Conservation (phyloP, 1,140 invertebrate species). For the Prorops nasuta region DNA sequence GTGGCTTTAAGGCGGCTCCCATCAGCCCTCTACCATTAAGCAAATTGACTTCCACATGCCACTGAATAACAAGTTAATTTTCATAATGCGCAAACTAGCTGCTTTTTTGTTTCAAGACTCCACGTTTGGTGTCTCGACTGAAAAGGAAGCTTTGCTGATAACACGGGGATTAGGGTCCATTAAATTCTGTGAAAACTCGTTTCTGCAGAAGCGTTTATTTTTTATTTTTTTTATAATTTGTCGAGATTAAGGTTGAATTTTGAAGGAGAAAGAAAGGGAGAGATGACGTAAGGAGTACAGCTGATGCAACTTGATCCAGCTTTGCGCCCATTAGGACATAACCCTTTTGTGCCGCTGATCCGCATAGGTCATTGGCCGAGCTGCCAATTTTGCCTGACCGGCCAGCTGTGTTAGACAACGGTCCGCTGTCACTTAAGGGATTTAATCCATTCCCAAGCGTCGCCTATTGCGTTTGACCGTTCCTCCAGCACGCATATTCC, state of each 20-base stretch:
- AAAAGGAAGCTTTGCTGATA: too few species aligned
- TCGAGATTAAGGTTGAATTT: too few species aligned
- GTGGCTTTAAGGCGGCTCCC: constrained; percentile 32
- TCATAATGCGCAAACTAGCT: constrained; percentile 32
- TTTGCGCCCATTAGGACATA: constrained; percentile 26
- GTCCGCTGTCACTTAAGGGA: constrained; percentile 30
- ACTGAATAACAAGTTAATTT: constrained; percentile 41
- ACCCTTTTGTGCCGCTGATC: constrained; percentile 30
- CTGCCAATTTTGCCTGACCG: constrained; percentile 24
- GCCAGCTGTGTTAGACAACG: constrained; percentile 46
- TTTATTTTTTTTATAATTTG: too few species aligned
- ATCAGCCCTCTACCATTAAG: constrained; percentile 39
- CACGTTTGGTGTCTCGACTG: too few species aligned
- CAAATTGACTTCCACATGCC: constrained; percentile 42
- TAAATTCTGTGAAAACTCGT: too few species aligned
- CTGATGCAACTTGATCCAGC: constrained; percentile 36
- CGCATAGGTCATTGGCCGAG: constrained; percentile 22
- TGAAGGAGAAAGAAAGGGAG: too few species aligned
- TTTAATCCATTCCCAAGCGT: constrained; percentile 28
- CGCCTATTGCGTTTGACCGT: constrained; percentile 17
- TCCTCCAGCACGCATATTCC: too few species aligned
- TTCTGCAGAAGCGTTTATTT: too few species aligned
- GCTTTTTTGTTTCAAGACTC: constrained; percentile 12
- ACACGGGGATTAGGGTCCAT: too few species aligned
- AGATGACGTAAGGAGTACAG: constrained; percentile 16